Evolutionary conservation across 2,113 vertebrate genomes (phyloP), one percentile per base, ranked within the genome.

Genomic region (Charadrius vociferus): DNA sequence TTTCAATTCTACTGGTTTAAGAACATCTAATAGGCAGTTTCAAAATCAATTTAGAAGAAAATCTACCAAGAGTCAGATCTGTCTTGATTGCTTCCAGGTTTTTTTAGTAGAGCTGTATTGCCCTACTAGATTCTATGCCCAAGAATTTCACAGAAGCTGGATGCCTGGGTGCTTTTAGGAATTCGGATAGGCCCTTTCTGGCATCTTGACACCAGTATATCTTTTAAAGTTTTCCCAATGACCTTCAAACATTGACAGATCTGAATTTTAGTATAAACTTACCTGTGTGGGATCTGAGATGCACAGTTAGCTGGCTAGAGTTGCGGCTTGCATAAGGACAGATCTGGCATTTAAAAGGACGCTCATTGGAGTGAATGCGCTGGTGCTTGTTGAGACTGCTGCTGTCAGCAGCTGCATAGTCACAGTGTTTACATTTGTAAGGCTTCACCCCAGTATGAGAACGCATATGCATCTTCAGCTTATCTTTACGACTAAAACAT

Each of bases 371-470:
- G 96, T 99, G 99, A 83, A 99, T 99, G 0, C 99, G 98, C 92
- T 99, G 98, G 97, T 99, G 99, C 95, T 99, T 99, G 98, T 99
- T 99, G 81, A 99, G 97, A 79, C 99, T 99, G 98, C 99, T 99
- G 98, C 99, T 99, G 98, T 99, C 99, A 0, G 99, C 99, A 0
- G 99, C 99, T 0, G 99, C 99, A 1, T 99, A 99, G 37, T 99
- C 94, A 41, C 99, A 99, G 90, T 98, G 98, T 85, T 99, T 99
- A 43, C 99, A 99, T 92, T 99, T 99, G 98, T 99, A 99, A 0
- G 99, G 99, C 97, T 99, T 99, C 95, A 99, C 99, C 5, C 99
- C 99, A 0, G 99, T 99, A 97, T 99, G 99, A 7, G 99, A 99
- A 22, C 99, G 99, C 97, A 98, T 99, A 96, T 99, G 99, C 94